Percentiles rank a stretch among this genome's conserved stretches.
These are phyloP conservation scores for Chaetophractus vellerosus DNA, from an alignment of 2,797 vertebrate genomes.

Conservation along the genomic window DNA sequence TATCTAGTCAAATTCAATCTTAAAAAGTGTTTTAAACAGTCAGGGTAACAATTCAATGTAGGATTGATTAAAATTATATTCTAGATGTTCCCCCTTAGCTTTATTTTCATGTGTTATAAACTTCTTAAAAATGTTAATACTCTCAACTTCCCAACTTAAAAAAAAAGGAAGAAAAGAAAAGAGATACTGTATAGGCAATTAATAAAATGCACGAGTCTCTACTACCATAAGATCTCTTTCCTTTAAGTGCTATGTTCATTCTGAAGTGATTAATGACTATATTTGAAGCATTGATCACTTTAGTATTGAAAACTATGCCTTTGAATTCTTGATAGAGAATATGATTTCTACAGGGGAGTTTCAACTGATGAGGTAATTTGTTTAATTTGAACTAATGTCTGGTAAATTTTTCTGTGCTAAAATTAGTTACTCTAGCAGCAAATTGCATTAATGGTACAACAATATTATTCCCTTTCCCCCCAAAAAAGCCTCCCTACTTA, in stretches of 20 bases:
- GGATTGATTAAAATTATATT: constrained; percentile 50
- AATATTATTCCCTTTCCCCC: background rate
- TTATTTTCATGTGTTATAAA: constrained; percentile 63
- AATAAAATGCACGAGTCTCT: constrained; percentile 22
- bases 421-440: background rate
- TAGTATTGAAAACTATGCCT: constrained; percentile 4
- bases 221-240: background rate
- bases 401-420: constrained; percentile 51
- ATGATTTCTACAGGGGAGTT: background rate
- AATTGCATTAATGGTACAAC: constrained; percentile 40
- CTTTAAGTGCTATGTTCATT: background rate
- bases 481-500: background rate
- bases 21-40: constrained; percentile 69
- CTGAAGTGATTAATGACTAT: background rate
- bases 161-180: background rate
- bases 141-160: constrained; percentile 23
- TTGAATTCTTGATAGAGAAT: constrained; percentile 59
- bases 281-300: constrained; percentile 59
- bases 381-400: constrained; percentile 37
- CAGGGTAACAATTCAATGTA: constrained; percentile 40
- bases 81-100: constrained; percentile 16
- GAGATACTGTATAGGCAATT: background rate
- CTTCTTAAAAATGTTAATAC: constrained; percentile 48
- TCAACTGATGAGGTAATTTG: background rate
- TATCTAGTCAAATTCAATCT: constrained; percentile 77